Percentiles rank a stretch among this genome's conserved stretches.
Evolutionary conservation across 2,888 invertebrate genomes (phyloP).

Genomic region (Halocaridina rubra): DNA sequence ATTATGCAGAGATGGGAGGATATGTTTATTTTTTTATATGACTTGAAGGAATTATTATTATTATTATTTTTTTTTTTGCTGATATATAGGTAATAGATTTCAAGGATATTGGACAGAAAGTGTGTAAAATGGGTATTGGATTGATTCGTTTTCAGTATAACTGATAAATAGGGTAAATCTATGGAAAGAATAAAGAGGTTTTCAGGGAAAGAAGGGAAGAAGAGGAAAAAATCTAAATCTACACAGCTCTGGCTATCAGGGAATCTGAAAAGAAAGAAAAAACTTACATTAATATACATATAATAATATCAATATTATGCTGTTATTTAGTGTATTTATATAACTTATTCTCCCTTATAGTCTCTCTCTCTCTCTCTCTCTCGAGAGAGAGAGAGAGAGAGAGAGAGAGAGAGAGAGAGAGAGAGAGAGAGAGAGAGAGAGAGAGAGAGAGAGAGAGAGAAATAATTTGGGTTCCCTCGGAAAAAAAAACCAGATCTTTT

Average conservation of each 20-base stretch:
- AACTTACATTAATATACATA: background rate
- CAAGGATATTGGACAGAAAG: background rate
- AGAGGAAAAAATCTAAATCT: background rate
- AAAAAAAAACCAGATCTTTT: too few relatives aligned
- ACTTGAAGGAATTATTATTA: too few relatives aligned
- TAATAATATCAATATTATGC: background rate
- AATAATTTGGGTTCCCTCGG: too few relatives aligned
- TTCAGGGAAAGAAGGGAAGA: background rate
- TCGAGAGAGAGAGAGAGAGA: too few relatives aligned
- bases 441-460: background rate
- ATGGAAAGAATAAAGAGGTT: background rate
- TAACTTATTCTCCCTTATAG: background rate
- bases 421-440: background rate
- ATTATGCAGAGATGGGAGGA: background rate
- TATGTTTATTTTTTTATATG: background rate
- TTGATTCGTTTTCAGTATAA: background rate
- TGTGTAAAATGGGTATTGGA: background rate
- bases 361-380: too few relatives aligned
- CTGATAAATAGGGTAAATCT: background rate
- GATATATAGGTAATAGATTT: background rate
- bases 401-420: background rate
- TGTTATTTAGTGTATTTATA: background rate
- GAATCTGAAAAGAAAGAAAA: background rate
- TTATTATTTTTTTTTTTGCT: background rate
- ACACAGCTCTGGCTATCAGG: background rate